Percentiles rank a stretch among this genome's conserved stretches.
These are phyloP conservation scores for human DNA, from an alignment of 2,113 vertebrate genomes.

Conservation along the genomic window GRCh38 chr1:53367001-53367500, in stretches of 20 bases:
- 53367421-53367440: neutral
- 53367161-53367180: neutral
- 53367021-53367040: neutral
- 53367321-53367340: neutral
- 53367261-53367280: neutral
- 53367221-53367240: neutral
- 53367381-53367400: neutral
- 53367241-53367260: neutral
- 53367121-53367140: neutral
- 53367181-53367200: neutral
- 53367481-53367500: neutral
- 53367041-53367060: neutral
- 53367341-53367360: neutral
- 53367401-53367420: neutral
- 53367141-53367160: neutral
- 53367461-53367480: neutral
- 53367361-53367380: neutral
- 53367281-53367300: neutral
- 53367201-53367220: neutral
- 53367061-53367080: neutral
- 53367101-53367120: neutral
- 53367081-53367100: neutral
- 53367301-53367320: neutral
- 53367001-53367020: neutral
- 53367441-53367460: neutral